phyloP scores from a whole-genome alignment of 2,797 vertebrate genomes.

The Bryconaethiops microstoma region DNA sequence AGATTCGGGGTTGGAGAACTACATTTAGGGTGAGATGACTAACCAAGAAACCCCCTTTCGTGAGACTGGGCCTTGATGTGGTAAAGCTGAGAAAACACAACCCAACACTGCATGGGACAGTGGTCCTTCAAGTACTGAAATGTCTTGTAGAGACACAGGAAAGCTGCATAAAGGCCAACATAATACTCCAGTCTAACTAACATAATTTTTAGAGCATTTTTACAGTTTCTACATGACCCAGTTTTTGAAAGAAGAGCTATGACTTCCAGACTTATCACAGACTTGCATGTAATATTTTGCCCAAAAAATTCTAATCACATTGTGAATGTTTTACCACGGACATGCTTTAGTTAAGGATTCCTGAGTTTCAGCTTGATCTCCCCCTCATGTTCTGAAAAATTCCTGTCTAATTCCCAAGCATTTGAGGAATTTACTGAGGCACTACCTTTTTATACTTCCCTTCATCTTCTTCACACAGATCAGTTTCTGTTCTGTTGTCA shows the following conservation, averaged over 20 bases:
- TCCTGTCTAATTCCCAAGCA: constrained; percentile 21
- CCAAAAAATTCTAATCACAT: background rate
- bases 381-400: background rate
- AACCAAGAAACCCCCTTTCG: too few relatives aligned
- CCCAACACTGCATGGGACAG: too few relatives aligned
- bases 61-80: too few relatives aligned
- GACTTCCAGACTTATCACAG: background rate
- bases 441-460: background rate
- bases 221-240: background rate
- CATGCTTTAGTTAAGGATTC: background rate
- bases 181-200: too few relatives aligned
- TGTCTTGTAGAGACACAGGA: too few relatives aligned
- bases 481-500: background rate
- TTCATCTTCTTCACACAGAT: background rate
- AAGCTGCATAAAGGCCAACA: too few relatives aligned
- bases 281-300: background rate
- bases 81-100: too few relatives aligned
- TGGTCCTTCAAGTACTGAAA: too few relatives aligned
- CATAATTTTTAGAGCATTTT: too few relatives aligned
- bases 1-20: too few relatives aligned
- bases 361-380: background rate
- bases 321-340: background rate
- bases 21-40: too few relatives aligned
- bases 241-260: background rate
- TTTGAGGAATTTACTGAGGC: constrained; percentile 28